A percentile compares a stretch with the other conserved stretches of the same genome.
Conservation (phyloP, 2,888 invertebrate genomes). For the Oscheius sp. region DNA sequence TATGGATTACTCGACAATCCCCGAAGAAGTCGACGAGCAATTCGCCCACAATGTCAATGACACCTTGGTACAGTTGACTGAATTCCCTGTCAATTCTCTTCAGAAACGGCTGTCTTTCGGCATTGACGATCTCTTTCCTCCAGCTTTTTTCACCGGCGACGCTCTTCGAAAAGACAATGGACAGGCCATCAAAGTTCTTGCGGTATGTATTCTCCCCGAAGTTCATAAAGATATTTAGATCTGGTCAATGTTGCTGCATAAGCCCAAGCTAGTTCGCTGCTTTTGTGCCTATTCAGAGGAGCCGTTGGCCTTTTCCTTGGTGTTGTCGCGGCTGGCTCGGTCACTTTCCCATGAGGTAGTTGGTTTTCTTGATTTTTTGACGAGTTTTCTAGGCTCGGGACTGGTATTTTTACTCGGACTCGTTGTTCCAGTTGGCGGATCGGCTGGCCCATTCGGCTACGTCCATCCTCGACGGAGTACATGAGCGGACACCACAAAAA, state of each 20-base stretch:
- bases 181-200: constrained; percentile 55
- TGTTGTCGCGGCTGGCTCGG: constrained; percentile 61
- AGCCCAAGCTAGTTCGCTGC: constrained; percentile 62
- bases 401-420: constrained; percentile 69
- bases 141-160: constrained; percentile 57
- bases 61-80: constrained; percentile 51
- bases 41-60: constrained; percentile 61
- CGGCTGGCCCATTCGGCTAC: constrained; percentile 53
- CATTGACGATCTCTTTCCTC: constrained; percentile 60
- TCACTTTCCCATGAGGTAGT: constrained; percentile 54
- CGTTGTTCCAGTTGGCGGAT: constrained; percentile 54
- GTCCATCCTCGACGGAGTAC: constrained; percentile 54
- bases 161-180: constrained; percentile 48
- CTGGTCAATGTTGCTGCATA: constrained; percentile 67
- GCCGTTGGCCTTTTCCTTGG: constrained; percentile 63
- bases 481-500: constrained; percentile 41
- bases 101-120: constrained; percentile 63
- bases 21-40: constrained; percentile 56
- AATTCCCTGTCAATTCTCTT: constrained; percentile 22
- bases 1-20: constrained; percentile 62
- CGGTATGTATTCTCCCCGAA: constrained; percentile 34
- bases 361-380: no score
- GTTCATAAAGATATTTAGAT: constrained; percentile 34
- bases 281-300: constrained; percentile 66
- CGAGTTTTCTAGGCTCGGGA: constrained; percentile 48